Evolutionary conservation across 2,113 vertebrate genomes (phyloP).

Genomic region (Macaca mulatta): DNA sequence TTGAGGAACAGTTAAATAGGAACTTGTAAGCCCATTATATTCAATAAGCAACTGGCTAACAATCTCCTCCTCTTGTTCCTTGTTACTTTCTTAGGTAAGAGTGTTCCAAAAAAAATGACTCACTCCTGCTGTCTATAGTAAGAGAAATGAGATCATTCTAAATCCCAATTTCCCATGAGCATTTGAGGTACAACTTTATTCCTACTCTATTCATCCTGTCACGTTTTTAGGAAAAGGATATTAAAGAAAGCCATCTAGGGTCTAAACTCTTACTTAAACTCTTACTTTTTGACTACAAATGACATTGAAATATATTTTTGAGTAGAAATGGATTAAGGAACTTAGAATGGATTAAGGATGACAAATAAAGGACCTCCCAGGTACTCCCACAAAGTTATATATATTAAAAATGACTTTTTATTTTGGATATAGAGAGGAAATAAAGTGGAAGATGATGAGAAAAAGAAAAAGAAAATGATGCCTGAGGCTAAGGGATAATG

Average conservation of each 20-base stretch:
- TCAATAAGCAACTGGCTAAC: not conserved
- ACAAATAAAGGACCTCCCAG: not conserved
- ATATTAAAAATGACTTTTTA: not conserved
- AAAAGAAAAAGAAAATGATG: not conserved
- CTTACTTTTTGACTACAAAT: not conserved
- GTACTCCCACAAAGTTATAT: not conserved
- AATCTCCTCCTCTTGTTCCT: not conserved
- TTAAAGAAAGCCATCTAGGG: not conserved
- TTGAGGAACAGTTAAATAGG: not conserved
- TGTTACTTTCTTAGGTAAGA: not conserved
- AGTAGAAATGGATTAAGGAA: conserved; percentile 40
- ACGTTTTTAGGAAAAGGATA: not conserved
- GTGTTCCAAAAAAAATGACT: not conserved
- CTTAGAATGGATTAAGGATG: not conserved
- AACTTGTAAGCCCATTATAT: not conserved
- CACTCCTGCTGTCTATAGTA: not conserved
- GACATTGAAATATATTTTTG: not conserved
- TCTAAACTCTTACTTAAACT: not conserved
- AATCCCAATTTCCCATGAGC: not conserved
- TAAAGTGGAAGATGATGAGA: not conserved
- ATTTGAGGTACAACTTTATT: not conserved
- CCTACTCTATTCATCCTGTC: not conserved
- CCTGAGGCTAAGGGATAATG: not conserved
- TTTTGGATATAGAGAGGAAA: conserved; percentile 11
- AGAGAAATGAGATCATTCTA: not conserved